phyloP scores from a whole-genome alignment of 1,140 invertebrate genomes.

The Sminthurides bifidus region DNA sequence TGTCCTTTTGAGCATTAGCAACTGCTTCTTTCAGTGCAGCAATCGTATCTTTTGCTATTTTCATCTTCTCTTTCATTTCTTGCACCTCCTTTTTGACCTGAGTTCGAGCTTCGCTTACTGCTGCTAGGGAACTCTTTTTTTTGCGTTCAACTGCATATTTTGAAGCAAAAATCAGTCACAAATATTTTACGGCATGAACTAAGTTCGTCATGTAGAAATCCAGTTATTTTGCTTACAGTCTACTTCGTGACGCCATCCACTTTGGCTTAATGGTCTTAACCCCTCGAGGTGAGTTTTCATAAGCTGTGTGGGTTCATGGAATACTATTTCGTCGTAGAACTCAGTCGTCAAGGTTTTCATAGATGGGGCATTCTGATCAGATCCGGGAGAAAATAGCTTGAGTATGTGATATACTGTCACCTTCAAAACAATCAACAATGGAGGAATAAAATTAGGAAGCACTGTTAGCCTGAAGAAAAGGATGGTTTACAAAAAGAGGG shows the following conservation, averaged over 20 bases:
- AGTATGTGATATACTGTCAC: conserved; percentile 91
- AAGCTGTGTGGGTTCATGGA: conserved; percentile 81
- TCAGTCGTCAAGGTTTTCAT: conserved; percentile 74
- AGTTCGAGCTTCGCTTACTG: conserved; percentile 64
- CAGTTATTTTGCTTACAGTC: conserved; percentile 58
- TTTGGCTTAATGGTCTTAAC: conserved; percentile 59
- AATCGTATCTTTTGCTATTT: conserved; percentile 78
- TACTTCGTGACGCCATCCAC: conserved; percentile 71
- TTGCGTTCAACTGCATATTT: conserved; percentile 72
- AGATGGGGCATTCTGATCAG: conserved; percentile 40
- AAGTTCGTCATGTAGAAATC: conserved; percentile 3
- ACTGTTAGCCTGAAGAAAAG: neutral
- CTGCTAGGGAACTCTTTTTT: conserved; percentile 65
- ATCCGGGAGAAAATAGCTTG: conserved; percentile 80
- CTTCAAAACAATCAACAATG: conserved; percentile 41
- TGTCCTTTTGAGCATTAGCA: conserved; percentile 44
- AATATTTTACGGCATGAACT: conserved; percentile 6
- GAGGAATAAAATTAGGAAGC: neutral
- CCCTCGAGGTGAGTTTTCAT: conserved; percentile 80
- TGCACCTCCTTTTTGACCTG: conserved; percentile 74
- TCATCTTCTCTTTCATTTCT: conserved; percentile 75
- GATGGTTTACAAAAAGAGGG: conserved; percentile 30
- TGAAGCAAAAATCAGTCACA: conserved; percentile 2
- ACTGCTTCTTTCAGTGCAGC: conserved; percentile 78
- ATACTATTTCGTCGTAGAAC: conserved; percentile 94